Conservation (phyloP, 1,140 invertebrate species). For the Drosophila pachea region DNA sequence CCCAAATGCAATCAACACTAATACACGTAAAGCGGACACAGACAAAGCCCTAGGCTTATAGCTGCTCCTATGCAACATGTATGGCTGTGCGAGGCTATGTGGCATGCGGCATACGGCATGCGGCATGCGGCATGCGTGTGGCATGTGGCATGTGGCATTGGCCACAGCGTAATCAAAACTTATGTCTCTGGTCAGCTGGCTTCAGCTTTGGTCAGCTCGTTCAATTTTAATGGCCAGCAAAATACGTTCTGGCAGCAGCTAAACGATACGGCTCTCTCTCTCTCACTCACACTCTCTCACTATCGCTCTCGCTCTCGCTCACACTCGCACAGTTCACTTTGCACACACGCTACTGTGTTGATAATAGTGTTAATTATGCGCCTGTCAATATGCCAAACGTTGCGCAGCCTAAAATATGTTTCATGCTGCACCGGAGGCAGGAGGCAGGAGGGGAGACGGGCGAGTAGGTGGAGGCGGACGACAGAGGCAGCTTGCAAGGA, state of each 20-base stretch:
- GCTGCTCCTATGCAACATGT: too few species aligned
- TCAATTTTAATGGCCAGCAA: conserved; percentile 59
- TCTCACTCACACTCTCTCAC: background rate
- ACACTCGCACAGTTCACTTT: conserved; percentile 1
- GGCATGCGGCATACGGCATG: background rate
- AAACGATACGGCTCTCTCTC: conserved; percentile 5
- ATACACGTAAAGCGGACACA: conserved; percentile 20
- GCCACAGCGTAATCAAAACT: conserved; percentile 60
- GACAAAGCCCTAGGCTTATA: conserved; percentile 44
- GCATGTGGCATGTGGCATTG: conserved; percentile 14
- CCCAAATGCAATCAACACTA: conserved; percentile 52
- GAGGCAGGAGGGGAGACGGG: conserved; percentile 3
- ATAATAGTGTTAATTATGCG: conserved; percentile 73
- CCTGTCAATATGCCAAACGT: conserved; percentile 69
- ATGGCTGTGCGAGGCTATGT: too few species aligned
- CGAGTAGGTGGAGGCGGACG: background rate
- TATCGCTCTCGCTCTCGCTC: background rate
- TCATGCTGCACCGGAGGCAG: conserved; percentile 7
- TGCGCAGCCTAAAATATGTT: conserved; percentile 56
- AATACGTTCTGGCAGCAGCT: conserved; percentile 41
- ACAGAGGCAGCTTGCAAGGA: conserved; percentile 5
- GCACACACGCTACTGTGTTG: conserved; percentile 36
- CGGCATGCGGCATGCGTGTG: background rate
- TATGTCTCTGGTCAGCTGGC: conserved; percentile 42
- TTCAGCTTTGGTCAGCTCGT: conserved; percentile 27